Percentiles rank a stretch among this genome's conserved stretches.
Evolutionary conservation across 2,113 vertebrate genomes (phyloP).

Genomic region (Bostrychus sinensis): DNA sequence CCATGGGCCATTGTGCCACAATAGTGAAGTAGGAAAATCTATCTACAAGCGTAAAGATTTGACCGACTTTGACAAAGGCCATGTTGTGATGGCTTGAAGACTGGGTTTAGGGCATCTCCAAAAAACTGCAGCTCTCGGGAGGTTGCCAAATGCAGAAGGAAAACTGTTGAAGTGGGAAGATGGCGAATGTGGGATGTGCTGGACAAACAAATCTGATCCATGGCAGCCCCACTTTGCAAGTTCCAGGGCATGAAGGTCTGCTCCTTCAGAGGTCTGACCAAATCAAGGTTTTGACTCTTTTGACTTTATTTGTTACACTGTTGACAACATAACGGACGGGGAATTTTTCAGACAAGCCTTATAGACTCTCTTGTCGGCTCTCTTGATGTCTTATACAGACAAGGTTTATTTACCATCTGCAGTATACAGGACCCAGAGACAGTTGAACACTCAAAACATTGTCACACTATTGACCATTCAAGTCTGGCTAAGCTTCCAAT

Average conservation of each 20-base stretch:
- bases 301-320: too few relatives aligned
- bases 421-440: background rate
- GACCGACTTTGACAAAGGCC: slow-evolving; percentile 1
- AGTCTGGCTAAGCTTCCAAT: background rate
- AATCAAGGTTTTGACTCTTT: too few relatives aligned
- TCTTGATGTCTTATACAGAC: background rate
- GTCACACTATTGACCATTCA: background rate
- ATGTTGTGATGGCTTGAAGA: background rate
- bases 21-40: background rate
- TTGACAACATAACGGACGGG: too few relatives aligned
- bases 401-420: background rate
- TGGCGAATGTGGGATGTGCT: background rate
- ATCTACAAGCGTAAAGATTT: slow-evolving; percentile 1
- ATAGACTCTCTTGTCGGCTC: too few relatives aligned
- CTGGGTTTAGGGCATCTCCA: background rate
- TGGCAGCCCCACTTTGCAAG: background rate
- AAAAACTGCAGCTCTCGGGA: background rate
- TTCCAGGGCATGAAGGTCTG: background rate
- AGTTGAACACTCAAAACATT: background rate
- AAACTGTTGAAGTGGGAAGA: slow-evolving; percentile 1
- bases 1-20: slow-evolving; percentile 1
- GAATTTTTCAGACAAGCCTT: too few relatives aligned
- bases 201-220: background rate
- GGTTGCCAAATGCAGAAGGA: background rate
- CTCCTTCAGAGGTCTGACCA: background rate